Percentiles rank a stretch among this genome's conserved stretches.
Conservation (phyloP, 2,113 vertebrate genomes). For the Bubo blakistoni region DNA sequence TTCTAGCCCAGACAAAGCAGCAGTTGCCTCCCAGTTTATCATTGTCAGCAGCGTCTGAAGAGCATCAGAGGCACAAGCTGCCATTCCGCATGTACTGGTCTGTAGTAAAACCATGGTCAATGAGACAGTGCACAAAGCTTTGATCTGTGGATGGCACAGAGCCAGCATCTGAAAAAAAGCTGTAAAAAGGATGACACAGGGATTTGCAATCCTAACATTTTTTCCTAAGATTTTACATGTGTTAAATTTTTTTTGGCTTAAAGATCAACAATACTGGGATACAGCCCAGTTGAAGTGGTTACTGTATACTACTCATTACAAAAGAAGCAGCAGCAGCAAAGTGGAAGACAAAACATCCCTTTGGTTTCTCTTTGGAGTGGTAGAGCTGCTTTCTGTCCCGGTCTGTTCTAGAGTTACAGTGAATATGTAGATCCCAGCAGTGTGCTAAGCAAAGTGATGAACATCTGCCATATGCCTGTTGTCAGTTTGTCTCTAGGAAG, state of each 20-base stretch:
- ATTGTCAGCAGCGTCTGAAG: background rate
- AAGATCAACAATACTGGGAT: background rate
- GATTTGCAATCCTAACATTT: background rate
- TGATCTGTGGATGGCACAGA: background rate
- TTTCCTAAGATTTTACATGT: background rate
- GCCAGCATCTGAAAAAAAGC: background rate
- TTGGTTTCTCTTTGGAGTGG: background rate
- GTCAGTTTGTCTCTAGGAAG: background rate
- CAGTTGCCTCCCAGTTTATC: background rate
- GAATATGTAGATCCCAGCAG: background rate
- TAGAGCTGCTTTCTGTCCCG: background rate
- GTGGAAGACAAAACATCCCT: background rate
- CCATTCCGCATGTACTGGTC: fast-evolving
- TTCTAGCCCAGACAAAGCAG: background rate
- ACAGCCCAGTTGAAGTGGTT: background rate
- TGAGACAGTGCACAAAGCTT: background rate
- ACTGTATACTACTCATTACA: background rate
- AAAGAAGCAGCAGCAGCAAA: background rate
- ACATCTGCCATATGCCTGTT: fast-evolving
- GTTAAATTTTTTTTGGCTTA: background rate
- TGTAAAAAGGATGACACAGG: background rate
- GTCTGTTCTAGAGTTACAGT: background rate
- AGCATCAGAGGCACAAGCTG: background rate
- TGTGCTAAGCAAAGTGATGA: background rate
- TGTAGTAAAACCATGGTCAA: background rate